Evolutionary conservation across 2,797 vertebrate genomes (phyloP).

Genomic region (Tragelaphus oryx): DNA sequence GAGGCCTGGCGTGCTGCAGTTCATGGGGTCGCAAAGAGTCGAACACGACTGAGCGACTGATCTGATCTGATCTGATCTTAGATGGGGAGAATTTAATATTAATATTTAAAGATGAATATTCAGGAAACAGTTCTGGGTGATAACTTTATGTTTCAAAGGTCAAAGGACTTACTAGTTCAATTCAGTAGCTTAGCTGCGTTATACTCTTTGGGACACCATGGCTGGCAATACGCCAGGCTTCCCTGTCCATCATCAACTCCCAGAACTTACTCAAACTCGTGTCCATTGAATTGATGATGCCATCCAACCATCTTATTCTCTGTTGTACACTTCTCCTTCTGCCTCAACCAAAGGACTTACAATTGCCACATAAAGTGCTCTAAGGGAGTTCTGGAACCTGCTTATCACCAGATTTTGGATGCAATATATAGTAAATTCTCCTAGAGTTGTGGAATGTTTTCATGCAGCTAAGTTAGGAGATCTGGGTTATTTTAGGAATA

Average conservation of each 20-base stretch:
- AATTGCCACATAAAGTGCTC: neutral
- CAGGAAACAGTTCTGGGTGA: neutral
- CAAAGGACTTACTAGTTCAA: neutral
- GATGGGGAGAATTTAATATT: neutral
- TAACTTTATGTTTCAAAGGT: neutral
- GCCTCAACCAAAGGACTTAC: neutral
- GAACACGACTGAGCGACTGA: too few species aligned
- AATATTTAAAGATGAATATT: neutral
- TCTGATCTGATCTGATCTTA: neutral
- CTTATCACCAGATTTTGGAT: neutral
- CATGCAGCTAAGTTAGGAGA: neutral
- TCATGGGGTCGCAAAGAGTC: too few species aligned
- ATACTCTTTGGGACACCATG: neutral
- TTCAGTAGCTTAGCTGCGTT: neutral
- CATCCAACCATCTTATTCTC: neutral
- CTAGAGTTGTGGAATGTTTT: neutral
- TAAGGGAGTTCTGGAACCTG: neutral
- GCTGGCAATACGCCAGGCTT: neutral
- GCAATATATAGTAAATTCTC: neutral
- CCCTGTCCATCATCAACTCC: neutral
- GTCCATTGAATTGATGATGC: neutral
- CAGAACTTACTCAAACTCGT: neutral
- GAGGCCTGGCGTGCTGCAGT: too few species aligned
- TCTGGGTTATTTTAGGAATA: neutral
- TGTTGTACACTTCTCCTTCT: neutral